A percentile compares a stretch with the other conserved stretches of the same genome.
Conservation (phyloP, 64 coral and sea anemone genomes). For the Dendrophyllia cribrosa region DNA sequence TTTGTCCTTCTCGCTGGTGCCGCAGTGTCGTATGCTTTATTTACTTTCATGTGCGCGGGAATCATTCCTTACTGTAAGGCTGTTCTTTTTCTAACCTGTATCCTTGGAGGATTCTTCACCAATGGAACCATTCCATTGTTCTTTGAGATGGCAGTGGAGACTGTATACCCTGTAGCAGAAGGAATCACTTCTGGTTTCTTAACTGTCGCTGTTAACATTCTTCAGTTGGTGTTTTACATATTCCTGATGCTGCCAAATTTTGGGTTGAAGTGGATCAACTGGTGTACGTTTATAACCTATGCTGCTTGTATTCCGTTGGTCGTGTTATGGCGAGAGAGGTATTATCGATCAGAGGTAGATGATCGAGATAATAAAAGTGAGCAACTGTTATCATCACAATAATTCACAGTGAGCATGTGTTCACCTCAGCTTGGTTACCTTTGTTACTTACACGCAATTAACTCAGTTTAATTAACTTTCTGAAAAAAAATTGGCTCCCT, state of each 20-base stretch:
- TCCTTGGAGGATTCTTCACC: slow-evolving; percentile 64
- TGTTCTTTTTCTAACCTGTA: slow-evolving; percentile 39
- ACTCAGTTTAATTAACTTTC: too few species aligned
- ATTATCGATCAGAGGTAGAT: slow-evolving; percentile 61
- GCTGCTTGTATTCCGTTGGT: slow-evolving; percentile 35
- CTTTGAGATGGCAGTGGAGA: slow-evolving; percentile 77
- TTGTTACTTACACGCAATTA: too few species aligned
- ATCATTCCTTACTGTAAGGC: slow-evolving; percentile 67
- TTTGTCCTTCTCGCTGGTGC: slow-evolving; percentile 36
- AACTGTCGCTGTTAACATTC: slow-evolving; percentile 27
- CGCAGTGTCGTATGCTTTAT: slow-evolving; percentile 41
- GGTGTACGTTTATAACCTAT: slow-evolving; percentile 52
- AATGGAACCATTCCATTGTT: slow-evolving; percentile 61
- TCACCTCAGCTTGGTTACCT: too few species aligned
- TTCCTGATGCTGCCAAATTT: slow-evolving; percentile 65
- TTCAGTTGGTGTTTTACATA: slow-evolving; percentile 58
- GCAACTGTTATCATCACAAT: too few species aligned
- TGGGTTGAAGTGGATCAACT: slow-evolving; percentile 70
- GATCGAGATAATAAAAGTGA: neutral
- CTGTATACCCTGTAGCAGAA: slow-evolving; percentile 69
- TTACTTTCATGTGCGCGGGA: slow-evolving; percentile 54
- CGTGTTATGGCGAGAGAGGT: slow-evolving; percentile 54
- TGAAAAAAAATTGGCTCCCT: too few species aligned
- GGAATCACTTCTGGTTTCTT: slow-evolving; percentile 56
- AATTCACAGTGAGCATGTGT: too few species aligned